phyloP scores from a whole-genome alignment of 1,140 invertebrate species.

The Brachionus paranguensis region DNA sequence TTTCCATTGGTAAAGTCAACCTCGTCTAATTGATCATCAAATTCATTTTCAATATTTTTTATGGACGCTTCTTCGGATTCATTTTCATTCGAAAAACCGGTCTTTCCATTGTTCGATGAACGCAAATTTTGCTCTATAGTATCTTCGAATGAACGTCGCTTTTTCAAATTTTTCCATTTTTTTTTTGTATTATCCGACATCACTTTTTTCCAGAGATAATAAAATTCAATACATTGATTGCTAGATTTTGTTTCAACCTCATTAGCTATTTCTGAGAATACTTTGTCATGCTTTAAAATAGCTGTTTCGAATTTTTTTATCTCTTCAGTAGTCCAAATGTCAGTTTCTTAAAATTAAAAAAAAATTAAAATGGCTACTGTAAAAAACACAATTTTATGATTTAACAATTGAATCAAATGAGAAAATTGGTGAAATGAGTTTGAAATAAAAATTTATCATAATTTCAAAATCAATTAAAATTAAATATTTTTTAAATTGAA shows the following conservation, averaged over 20 bases:
- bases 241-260: constrained; percentile 77
- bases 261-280: constrained; percentile 63
- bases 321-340: constrained; percentile 76
- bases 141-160: constrained; percentile 8
- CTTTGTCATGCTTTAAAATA: constrained; percentile 81
- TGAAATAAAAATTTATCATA: not conserved
- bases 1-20: not conserved
- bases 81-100: not conserved
- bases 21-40: not conserved
- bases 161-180: constrained; percentile 33
- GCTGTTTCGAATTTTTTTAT: constrained; percentile 79
- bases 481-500: too few species aligned
- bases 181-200: constrained; percentile 28
- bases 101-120: not conserved
- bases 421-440: too few species aligned
- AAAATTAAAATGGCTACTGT: not conserved
- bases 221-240: constrained; percentile 92
- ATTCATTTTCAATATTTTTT: constrained; percentile 27
- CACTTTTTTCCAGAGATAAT: constrained; percentile 93
- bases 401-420: too few species aligned
- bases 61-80: not conserved
- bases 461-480: too few species aligned
- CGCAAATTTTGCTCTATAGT: not conserved
- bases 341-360: constrained; percentile 59
- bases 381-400: too few species aligned